Conservation (phyloP, 2,888 invertebrate species). For the Caradrina clavipalpis region DNA sequence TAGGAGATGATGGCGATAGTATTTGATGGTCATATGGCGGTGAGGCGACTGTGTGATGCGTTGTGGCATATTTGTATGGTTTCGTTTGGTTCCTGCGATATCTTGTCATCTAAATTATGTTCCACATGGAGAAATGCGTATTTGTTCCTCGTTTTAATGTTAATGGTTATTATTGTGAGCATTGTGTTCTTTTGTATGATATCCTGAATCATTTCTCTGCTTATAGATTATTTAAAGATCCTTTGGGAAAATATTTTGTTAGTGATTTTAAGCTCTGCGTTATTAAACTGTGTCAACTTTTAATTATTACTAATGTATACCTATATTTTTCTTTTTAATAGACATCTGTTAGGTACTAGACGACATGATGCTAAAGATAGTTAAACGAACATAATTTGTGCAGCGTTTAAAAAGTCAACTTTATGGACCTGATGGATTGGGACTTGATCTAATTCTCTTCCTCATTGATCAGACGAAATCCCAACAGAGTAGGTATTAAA, state of each 20-base stretch:
- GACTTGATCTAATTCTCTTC: too few relatives aligned
- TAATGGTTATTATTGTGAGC: not conserved
- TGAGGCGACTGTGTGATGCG: conserved; percentile 55
- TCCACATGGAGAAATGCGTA: conserved; percentile 13
- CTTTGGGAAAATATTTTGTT: not conserved
- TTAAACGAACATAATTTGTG: too few relatives aligned
- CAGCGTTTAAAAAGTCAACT: too few relatives aligned
- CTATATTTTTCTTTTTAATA: too few relatives aligned
- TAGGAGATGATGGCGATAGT: conserved; percentile 74
- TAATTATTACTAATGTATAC: too few relatives aligned
- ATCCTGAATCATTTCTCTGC: not conserved
- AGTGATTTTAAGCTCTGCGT: not conserved
- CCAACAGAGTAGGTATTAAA: too few relatives aligned
- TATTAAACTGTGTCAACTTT: not conserved
- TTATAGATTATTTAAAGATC: not conserved
- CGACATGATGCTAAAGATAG: too few relatives aligned
- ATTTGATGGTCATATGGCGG: conserved; percentile 60
- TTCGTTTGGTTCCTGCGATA: conserved; percentile 29
- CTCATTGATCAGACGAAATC: too few relatives aligned
- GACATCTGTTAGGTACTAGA: too few relatives aligned
- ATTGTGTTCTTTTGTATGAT: conserved; percentile 6
- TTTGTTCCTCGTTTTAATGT: conserved; percentile 25
- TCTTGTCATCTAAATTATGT: conserved; percentile 57
- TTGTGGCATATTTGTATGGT: conserved; percentile 54
- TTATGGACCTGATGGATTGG: too few relatives aligned